Evolutionary conservation across 2,797 vertebrate species (phyloP).

Genomic region (Coracias cyanogaster): DNA sequence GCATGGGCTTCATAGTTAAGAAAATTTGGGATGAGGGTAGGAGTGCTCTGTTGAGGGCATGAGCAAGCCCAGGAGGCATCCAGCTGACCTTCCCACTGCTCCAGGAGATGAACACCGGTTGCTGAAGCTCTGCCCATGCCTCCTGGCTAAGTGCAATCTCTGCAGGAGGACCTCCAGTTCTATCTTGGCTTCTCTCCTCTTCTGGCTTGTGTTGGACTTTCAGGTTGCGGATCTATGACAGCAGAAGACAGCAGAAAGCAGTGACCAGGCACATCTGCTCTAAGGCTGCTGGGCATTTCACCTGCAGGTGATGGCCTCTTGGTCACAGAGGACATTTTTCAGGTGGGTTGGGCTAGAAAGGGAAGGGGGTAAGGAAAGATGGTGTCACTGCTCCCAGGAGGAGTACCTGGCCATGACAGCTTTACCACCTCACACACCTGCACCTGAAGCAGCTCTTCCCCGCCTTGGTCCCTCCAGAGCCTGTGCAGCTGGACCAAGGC

Average conservation of each 20-base stretch:
- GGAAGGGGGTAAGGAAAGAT: not conserved
- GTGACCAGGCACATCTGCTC: not conserved
- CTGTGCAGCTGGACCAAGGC: not conserved
- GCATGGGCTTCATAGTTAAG: accelerated
- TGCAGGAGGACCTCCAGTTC: not conserved
- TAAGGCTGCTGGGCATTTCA: not conserved
- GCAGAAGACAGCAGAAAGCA: not conserved
- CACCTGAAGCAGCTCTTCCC: conserved; percentile 69
- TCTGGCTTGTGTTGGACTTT: not conserved
- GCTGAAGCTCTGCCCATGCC: not conserved
- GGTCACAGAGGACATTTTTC: not conserved
- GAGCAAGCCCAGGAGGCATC: not conserved
- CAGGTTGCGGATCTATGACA: conserved; percentile 37
- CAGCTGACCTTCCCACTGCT: conserved; percentile 68
- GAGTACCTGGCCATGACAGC: not conserved
- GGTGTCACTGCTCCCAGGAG: not conserved
- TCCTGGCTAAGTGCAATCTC: conserved; percentile 20
- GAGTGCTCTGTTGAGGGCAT: not conserved
- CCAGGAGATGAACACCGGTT: conserved; percentile 69
- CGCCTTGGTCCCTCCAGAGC: conserved; percentile 28
- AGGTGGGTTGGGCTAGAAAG: not conserved
- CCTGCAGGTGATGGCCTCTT: not conserved
- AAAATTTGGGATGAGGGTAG: not conserved
- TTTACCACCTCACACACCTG: conserved; percentile 48
- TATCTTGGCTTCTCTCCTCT: not conserved